phyloP scores from a whole-genome alignment of 2,888 invertebrate species.

The Imbricaverruca yamaguchii region DNA sequence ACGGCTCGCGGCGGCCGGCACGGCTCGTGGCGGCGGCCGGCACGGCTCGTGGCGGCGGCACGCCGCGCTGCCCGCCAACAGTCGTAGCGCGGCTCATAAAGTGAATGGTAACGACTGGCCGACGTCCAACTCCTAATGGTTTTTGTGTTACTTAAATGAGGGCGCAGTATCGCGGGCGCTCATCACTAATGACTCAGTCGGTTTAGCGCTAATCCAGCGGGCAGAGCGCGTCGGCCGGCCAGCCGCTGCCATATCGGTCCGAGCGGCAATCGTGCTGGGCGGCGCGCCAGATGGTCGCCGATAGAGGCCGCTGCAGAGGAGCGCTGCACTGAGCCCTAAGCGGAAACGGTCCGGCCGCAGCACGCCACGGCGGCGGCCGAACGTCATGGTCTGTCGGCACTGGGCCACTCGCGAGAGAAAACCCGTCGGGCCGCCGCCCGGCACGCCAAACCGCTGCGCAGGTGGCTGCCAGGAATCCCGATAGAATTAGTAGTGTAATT shows the following conservation, averaged over 20 bases:
- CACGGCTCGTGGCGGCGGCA: no score
- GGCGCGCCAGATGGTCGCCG: neutral
- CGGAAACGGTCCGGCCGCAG: no score
- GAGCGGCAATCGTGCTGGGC: neutral
- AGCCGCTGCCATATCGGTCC: neutral
- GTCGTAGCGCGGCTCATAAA: neutral
- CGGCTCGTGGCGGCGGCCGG: no score
- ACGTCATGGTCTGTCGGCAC: neutral
- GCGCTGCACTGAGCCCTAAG: neutral
- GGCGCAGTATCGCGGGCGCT: constrained; percentile 10
- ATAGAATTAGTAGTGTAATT: neutral
- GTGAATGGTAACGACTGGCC: constrained; percentile 14
- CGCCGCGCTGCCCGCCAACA: neutral
- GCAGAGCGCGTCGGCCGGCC: no score
- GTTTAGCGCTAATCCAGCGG: neutral
- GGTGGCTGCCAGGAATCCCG: neutral
- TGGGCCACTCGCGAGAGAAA: neutral
- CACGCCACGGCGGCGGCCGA: no score
- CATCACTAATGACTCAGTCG: neutral
- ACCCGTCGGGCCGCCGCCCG: neutral
- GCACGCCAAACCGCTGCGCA: neutral
- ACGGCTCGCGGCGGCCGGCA: neutral
- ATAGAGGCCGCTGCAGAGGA: neutral
- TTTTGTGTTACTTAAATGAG: constrained; percentile 21
- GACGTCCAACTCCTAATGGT: constrained; percentile 10